Base-by-base conservation (phyloP, 2,113 vertebrate genomes). In the Leptobrachium leishanense region DNA sequence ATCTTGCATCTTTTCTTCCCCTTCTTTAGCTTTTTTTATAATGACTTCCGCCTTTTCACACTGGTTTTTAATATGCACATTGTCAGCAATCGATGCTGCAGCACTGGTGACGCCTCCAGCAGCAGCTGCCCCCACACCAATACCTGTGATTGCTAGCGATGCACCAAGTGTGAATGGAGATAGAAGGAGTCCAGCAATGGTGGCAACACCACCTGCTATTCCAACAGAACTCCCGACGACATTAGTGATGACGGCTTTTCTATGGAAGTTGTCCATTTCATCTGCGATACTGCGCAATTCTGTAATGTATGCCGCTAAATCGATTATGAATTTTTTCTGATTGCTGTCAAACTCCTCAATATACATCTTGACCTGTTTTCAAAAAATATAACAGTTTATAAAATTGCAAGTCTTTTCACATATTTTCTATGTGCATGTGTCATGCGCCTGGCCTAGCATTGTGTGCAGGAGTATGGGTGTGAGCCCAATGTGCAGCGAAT, bases 41-140 rank as follows among this genome's bases (percentile, higher is more conserved):
- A 92, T 91, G 84, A 88, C 90, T 81, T 93, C 91, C 84, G 93
- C 84, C 78, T 89, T 92, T 85, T 91, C 92, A 0, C 90, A 84
- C 82, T 92, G 90, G 86, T 88, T 88, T 72, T 63, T 91, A 78
- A 85, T 90, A 76, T 89, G 87, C 40, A 94, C 87, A 0, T 89
- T 85, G 39, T 93, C 91, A 0, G 91, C 90, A 81, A 93, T 91
- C 2, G 90, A 90, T 12, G 92, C 92, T 0, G 90, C 87, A 0
- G 90, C 90, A 6, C 90, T 90, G 50, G 92, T 85, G 79, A 92
- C 88, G 83, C 89, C 89, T 15, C 92, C 92, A 0, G 90, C 90
- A 0, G 90, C 90, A 15, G 90, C 92, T 82, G 93, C 90, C 1
- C 90, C 57, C 50, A 92, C 90, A 31, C 92, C 92, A 41, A 91